phyloP scores from a whole-genome alignment of 1,140 invertebrate genomes.

The Globodera ellingtonae region DNA sequence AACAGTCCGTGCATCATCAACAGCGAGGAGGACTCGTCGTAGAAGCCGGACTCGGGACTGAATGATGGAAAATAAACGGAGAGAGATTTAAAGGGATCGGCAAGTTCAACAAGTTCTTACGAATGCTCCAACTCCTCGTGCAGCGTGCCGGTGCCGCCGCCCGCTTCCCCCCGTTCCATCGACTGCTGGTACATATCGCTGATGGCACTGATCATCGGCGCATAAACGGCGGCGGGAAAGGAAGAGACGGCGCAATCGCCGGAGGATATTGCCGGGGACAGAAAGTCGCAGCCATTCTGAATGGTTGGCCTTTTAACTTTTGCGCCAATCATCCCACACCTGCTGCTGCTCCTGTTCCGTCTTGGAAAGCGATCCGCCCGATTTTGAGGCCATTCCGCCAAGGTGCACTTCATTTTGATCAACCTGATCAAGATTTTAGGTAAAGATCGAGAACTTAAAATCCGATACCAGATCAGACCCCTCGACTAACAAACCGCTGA shows the following conservation, averaged over 20 bases:
- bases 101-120: not conserved
- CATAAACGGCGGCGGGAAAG: not conserved
- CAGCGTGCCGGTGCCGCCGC: not conserved
- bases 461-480: no score
- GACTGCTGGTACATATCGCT: not conserved
- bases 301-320: not conserved
- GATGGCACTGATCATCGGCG: not conserved
- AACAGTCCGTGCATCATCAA: not conserved
- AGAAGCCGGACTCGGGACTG: constrained; percentile 7
- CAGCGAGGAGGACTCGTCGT: constrained; percentile 9
- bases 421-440: not conserved
- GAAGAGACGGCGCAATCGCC: not conserved
- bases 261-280: not conserved
- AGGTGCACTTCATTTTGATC: not conserved
- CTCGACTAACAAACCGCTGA: not conserved
- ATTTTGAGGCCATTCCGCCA: not conserved
- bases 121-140: not conserved
- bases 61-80: not conserved
- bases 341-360: not conserved
- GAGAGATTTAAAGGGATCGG: no score
- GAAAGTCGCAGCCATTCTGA: not conserved
- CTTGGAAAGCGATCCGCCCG: not conserved
- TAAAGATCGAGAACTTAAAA: no score
- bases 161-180: not conserved
- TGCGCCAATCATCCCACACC: not conserved